Percentiles rank a stretch among this genome's conserved stretches.
Evolutionary conservation across 2,113 vertebrate genomes (phyloP).

Genomic region (Psilopsiagon aymara): DNA sequence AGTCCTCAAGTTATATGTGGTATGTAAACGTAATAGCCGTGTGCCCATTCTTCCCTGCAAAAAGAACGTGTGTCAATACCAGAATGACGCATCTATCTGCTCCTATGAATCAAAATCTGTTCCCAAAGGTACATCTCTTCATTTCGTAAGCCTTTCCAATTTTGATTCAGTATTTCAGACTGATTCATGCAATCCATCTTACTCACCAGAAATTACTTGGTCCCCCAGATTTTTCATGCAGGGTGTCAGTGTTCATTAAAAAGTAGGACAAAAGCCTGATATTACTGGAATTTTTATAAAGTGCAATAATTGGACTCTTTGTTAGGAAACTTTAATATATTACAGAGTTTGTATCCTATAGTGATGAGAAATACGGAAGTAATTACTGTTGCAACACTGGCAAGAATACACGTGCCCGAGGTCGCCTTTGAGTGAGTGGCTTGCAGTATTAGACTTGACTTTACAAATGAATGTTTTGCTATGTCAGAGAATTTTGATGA

Average conservation of each 20-base stretch:
- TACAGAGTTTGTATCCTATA: slow-evolving; percentile 60
- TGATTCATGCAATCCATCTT: background rate
- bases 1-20: background rate
- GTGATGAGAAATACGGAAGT: slow-evolving; percentile 31
- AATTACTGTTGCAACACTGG: slow-evolving; percentile 41
- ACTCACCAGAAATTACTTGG: slow-evolving; percentile 5
- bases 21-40: background rate
- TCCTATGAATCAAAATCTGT: background rate
- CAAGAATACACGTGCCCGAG: slow-evolving; percentile 12
- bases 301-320: slow-evolving; percentile 76
- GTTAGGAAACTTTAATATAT: slow-evolving; percentile 71
- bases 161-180: slow-evolving; percentile 45
- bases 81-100: background rate
- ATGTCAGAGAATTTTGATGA: slow-evolving; percentile 74
- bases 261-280: slow-evolving; percentile 72
- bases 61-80: background rate
- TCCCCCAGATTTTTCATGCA: slow-evolving; percentile 48
- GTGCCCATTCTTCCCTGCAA: background rate
- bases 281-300: slow-evolving; percentile 69
- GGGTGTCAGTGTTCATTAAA: slow-evolving; percentile 42
- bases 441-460: slow-evolving; percentile 56
- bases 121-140: background rate
- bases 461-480: slow-evolving; percentile 77
- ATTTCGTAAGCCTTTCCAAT: background rate
- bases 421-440: slow-evolving; percentile 33